Evolutionary conservation across 2,888 invertebrate genomes (phyloP), one percentile per base, ranked within the genome.

Genomic region (Selenia dentaria): DNA sequence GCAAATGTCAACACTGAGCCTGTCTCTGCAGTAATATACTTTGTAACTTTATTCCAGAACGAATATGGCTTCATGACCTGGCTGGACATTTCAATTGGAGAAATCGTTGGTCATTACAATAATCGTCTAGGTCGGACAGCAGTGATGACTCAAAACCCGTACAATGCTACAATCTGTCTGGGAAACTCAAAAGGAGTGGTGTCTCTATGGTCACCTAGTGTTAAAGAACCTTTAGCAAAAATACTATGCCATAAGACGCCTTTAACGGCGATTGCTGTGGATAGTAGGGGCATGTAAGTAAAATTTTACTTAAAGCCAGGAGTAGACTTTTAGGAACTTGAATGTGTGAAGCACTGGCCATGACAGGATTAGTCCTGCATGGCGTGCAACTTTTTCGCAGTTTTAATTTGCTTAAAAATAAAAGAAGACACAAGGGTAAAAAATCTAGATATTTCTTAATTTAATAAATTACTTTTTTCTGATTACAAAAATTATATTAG

Each of bases 41-140:
- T n/a, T n/a, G n/a, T n/a, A n/a, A n/a, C n/a, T 14, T 10, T 9
- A 27, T 71, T 73, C 2, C 78, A 94, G 92, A 95, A 93, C 81
- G 93, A 92, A 69, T 90, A 92, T 62, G 98, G 98, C 6, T 96
- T 94, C 74, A 90, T 98, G 58, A 93, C 95, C 33, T 99, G 98
- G 97, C 78, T 99, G 32, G 99, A 99, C 79, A 94, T 98, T 16
- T 98, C 99, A 0, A 93, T 98, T 46, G 99, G 99, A 24, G 94
- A 98, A 89, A 90, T 98, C 54, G 94, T 97, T 0, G 92, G 94
- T 0, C 94, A 96, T 41, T 96, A 93, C 62, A 93, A 94, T 54
- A 95, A 97, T 0, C 93, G 92, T 49, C 80, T 95, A 25, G 98
- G 98, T 8, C 92, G 95, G 51, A 93, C 98, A 31, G 92, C 93